Evolutionary conservation across 1,140 invertebrate species (phyloP), one percentile per base, ranked within the genome.

Genomic region (Caerostris extrusa): DNA sequence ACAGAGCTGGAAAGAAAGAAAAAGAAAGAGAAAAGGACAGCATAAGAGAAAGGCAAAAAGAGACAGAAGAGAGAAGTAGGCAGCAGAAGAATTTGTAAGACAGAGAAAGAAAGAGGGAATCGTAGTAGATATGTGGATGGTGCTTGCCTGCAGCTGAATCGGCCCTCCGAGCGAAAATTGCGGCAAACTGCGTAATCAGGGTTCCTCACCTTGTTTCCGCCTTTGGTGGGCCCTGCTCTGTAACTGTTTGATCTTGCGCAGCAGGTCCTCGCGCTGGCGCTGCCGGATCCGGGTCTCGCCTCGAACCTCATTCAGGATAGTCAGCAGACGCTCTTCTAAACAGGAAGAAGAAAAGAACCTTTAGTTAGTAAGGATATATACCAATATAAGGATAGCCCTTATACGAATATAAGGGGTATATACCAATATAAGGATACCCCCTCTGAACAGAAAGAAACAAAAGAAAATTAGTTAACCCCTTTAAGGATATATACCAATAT

Each of bases 121-220:
- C 19, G 85, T 17, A 14, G 34, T n/a, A 81, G 58, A 83, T 34
- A 93, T 87, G 57, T 14, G 34, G 50, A 89, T 55, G 82, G 81
- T 94, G 57, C 93, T 94, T 94, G 93, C 93, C 93, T 94, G 87
- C 87, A 10, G 93, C 93, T 34, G 93, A 94, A 3, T 94, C 87
- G 7, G 93, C 93, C 61, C 93, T 94, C 58, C 87, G 53, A 3
- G 87, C 60, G 88, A 94, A 94, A 61, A n/a, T n/a, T 94, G 57
- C 55, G 87, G 93, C 53, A 94, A 55, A 4, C 19, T 64, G 50
- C 93, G 34, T 58, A 94, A 90, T 55, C 93, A 90, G 12, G 61
- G 71, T 85, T n/a, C n/a, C 93, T 94, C 90, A 94, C 94, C 94
- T 93, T 94, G 94, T 89, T 94, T 91, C 6, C 94, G 56, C 55